These are phyloP conservation scores for Thinocorus orbignyianus DNA, from an alignment of 2,113 vertebrate genomes.

Conservation along the genomic window DNA sequence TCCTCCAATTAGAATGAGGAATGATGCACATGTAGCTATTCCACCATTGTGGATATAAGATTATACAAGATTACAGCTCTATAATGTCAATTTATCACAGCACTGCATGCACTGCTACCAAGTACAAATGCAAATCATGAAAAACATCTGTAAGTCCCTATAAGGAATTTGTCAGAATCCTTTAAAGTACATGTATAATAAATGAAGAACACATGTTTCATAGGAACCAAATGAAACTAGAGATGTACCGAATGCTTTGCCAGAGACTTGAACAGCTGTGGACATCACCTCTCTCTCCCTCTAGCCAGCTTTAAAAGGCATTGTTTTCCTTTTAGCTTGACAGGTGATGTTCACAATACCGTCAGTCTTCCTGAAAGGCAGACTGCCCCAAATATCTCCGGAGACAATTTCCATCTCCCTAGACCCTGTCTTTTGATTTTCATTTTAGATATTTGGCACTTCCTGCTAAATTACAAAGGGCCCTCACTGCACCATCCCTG, in stretches of 20 bases:
- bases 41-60: background rate
- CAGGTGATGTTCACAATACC: slow-evolving; percentile 55
- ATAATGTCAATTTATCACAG: background rate
- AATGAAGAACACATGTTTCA: slow-evolving; percentile 76
- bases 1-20: background rate
- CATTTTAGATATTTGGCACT: background rate
- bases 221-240: slow-evolving; percentile 69
- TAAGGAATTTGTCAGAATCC: slow-evolving; percentile 72
- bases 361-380: background rate
- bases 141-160: slow-evolving; percentile 66
- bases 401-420: background rate
- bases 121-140: slow-evolving; percentile 58
- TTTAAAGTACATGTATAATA: slow-evolving; percentile 64
- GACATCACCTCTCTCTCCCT: slow-evolving; percentile 48
- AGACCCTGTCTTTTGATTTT: background rate
- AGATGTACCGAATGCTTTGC: slow-evolving; percentile 61
- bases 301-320: slow-evolving; percentile 31
- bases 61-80: slow-evolving; percentile 6
- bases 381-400: background rate
- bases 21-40: background rate
- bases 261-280: slow-evolving; percentile 72
- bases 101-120: slow-evolving; percentile 18
- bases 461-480: background rate
- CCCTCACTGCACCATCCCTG: background rate
- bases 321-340: slow-evolving; percentile 51